These are phyloP conservation scores for Pterois miles DNA, from an alignment of 2,797 vertebrate species.

Conservation along the genomic window DNA sequence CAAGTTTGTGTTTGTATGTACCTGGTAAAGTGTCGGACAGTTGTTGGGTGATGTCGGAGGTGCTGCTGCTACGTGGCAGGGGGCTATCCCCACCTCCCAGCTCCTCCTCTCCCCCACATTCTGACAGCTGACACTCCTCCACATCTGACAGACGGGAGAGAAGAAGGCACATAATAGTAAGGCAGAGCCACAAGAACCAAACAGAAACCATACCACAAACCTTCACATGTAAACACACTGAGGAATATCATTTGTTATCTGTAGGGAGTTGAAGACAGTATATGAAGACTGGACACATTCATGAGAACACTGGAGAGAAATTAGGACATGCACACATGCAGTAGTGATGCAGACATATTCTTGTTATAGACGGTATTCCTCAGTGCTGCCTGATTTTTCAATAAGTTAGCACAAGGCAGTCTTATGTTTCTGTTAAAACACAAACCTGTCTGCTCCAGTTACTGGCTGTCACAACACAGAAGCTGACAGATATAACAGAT, in stretches of 20 bases:
- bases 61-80: conserved; percentile 92
- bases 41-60: conserved; percentile 93
- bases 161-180: background rate
- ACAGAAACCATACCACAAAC: background rate
- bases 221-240: conserved; percentile 2
- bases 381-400: background rate
- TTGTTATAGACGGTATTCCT: background rate
- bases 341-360: conserved; percentile 23
- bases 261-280: background rate
- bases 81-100: conserved; percentile 84
- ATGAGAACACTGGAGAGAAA: background rate
- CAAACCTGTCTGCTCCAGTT: background rate
- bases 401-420: background rate
- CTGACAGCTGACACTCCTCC: conserved; percentile 91
- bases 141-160: conserved; percentile 83
- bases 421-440: conserved; percentile 10
- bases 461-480: conserved; percentile 5
- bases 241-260: conserved; percentile 2
- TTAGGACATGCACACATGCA: conserved; percentile 58
- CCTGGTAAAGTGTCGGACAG: conserved; percentile 87
- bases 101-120: conserved; percentile 83
- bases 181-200: background rate
- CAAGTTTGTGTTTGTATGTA: conserved; percentile 51
- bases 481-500: background rate
- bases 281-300: conserved; percentile 2